These are phyloP conservation scores for Epinotia bilunana DNA, from an alignment of 2,888 invertebrate genomes.

Conservation along the genomic window DNA sequence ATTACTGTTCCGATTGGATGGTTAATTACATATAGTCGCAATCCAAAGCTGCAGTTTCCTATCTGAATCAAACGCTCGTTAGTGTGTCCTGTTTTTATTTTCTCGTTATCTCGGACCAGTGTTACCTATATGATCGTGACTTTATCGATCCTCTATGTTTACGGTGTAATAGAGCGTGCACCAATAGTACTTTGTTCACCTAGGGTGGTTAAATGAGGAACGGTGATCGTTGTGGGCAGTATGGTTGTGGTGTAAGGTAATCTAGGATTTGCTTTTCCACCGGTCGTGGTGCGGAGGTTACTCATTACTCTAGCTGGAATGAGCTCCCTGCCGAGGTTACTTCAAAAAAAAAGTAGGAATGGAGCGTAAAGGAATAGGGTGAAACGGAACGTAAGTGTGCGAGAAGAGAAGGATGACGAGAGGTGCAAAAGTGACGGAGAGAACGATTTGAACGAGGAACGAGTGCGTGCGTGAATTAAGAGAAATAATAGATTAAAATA, in stretches of 20 bases:
- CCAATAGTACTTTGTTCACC: not conserved
- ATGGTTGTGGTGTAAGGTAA: not conserved
- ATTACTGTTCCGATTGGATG: not conserved
- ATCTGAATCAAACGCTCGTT: conserved; percentile 20
- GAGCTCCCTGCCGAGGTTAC: too few relatives aligned
- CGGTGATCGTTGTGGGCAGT: too few relatives aligned
- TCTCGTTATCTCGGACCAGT: conserved; percentile 6
- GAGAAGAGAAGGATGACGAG: too few relatives aligned
- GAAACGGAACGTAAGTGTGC: too few relatives aligned
- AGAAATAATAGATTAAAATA: too few relatives aligned
- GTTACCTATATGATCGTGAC: not conserved
- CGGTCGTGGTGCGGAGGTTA: not conserved
- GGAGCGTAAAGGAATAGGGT: too few relatives aligned
- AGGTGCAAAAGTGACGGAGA: too few relatives aligned
- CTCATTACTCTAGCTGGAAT: too few relatives aligned
- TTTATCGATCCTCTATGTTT: not conserved
- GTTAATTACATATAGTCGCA: not conserved
- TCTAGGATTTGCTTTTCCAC: not conserved
- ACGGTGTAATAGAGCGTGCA: not conserved
- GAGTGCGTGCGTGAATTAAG: too few relatives aligned
- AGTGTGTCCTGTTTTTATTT: conserved; percentile 2
- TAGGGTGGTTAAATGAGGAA: not conserved
- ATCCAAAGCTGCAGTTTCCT: conserved; percentile 1
- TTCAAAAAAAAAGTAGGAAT: too few relatives aligned
- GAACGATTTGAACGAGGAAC: too few relatives aligned